phyloP scores from a whole-genome alignment of 2,888 invertebrate genomes.

The Drosophila meridionalis region DNA sequence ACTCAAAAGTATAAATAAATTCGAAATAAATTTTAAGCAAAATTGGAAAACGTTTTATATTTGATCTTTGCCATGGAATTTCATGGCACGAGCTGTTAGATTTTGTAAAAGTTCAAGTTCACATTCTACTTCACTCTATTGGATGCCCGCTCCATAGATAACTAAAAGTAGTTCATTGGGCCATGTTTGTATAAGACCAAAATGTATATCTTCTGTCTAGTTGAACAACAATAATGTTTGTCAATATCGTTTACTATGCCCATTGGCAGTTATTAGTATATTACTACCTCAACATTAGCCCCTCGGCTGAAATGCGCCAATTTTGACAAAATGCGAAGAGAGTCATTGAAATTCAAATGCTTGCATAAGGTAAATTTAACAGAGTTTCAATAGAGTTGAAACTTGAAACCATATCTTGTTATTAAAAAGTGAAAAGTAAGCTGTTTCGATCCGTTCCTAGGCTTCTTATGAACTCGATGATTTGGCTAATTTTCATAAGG shows the following conservation, averaged over 20 bases:
- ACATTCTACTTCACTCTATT: neutral
- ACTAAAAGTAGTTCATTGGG: neutral
- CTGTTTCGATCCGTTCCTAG: no score
- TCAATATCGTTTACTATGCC: slow-evolving; percentile 20
- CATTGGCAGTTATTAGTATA: slow-evolving; percentile 24
- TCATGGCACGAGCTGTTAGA: no score
- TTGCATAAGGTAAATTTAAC: no score
- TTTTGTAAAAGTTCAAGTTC: neutral
- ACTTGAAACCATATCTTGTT: no score
- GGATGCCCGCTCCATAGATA: neutral
- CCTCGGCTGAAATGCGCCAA: slow-evolving; percentile 2
- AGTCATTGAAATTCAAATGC: neutral
- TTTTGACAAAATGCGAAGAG: slow-evolving; percentile 19
- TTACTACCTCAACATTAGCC: slow-evolving; percentile 6
- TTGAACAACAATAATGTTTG: slow-evolving; percentile 13
- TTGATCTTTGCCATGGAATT: no score
- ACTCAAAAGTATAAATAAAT: neutral
- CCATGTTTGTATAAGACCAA: neutral
- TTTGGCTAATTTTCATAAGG: no score
- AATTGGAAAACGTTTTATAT: no score
- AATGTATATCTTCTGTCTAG: neutral
- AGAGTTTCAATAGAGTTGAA: neutral
- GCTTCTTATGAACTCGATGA: no score
- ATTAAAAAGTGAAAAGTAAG: no score
- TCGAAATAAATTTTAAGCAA: no score